Evolutionary conservation across 2,888 invertebrate genomes (phyloP).

Genomic region (Odontothrips loti): DNA sequence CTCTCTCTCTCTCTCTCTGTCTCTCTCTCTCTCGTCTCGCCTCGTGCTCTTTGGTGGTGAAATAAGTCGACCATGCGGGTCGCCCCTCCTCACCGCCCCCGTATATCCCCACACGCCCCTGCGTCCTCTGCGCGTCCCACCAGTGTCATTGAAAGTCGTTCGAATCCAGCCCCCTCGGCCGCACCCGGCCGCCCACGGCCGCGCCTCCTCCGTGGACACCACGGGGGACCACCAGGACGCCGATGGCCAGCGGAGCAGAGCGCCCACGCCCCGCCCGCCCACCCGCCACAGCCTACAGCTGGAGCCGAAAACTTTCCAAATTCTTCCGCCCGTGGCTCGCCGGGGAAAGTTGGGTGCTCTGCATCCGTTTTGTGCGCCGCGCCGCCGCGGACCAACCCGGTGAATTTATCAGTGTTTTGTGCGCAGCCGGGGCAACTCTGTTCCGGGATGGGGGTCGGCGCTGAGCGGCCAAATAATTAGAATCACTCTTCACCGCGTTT

Average conservation of each 20-base stretch:
- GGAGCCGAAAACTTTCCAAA: background rate
- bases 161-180: background rate
- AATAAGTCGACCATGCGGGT: background rate
- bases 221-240: no score
- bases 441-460: no score
- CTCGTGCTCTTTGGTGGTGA: background rate
- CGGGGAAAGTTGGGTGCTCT: background rate
- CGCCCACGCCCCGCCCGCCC: background rate
- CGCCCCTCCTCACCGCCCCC: background rate
- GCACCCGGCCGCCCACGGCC: no score
- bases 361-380: background rate
- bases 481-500: no score
- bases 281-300: no score
- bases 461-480: no score
- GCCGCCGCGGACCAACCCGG: background rate
- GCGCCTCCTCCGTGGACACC: no score
- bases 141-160: background rate
- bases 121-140: background rate
- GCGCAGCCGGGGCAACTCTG: background rate
- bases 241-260: background rate
- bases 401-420: background rate
- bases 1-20: background rate
- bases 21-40: no score
- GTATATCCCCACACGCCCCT: background rate
- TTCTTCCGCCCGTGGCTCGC: background rate